These are phyloP conservation scores for Agraylea sexmaculata DNA, from an alignment of 1,140 invertebrate genomes.

Conservation along the genomic window DNA sequence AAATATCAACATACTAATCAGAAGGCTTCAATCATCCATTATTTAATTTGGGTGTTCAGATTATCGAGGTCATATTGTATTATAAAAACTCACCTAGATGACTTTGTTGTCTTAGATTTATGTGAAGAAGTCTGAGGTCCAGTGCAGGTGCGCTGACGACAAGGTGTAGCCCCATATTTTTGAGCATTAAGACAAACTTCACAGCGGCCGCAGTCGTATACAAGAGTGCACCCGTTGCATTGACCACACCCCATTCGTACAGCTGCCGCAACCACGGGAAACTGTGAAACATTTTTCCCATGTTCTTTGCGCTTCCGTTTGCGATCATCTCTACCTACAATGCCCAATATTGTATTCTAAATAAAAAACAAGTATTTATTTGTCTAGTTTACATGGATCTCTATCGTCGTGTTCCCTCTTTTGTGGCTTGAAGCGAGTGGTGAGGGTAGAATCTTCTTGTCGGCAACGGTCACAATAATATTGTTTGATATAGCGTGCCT, in stretches of 20 bases:
- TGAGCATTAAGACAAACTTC: too few relatives aligned
- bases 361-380: slow-evolving; percentile 26
- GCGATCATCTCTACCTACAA: slow-evolving; percentile 32
- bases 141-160: too few relatives aligned
- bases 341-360: slow-evolving; percentile 32
- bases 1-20: too few relatives aligned
- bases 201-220: slow-evolving; percentile 69
- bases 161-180: too few relatives aligned
- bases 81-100: too few relatives aligned
- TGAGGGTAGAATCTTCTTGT: slow-evolving; percentile 68
- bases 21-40: too few relatives aligned
- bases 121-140: too few relatives aligned
- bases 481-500: slow-evolving; percentile 86
- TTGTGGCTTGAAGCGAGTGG: slow-evolving; percentile 66
- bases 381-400: slow-evolving; percentile 31
- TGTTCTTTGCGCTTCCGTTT: slow-evolving; percentile 42
- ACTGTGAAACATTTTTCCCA: slow-evolving; percentile 32
- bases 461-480: slow-evolving; percentile 83
- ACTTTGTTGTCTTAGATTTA: too few relatives aligned
- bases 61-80: too few relatives aligned
- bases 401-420: slow-evolving; percentile 47
- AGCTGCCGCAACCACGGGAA: too few relatives aligned
- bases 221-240: slow-evolving; percentile 68
- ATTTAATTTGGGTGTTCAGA: too few relatives aligned
- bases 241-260: slow-evolving; percentile 71